Evolutionary conservation across 1,140 invertebrate species (phyloP), one percentile per base, ranked within the genome.

Genomic region (Sminthurides bifidus): DNA sequence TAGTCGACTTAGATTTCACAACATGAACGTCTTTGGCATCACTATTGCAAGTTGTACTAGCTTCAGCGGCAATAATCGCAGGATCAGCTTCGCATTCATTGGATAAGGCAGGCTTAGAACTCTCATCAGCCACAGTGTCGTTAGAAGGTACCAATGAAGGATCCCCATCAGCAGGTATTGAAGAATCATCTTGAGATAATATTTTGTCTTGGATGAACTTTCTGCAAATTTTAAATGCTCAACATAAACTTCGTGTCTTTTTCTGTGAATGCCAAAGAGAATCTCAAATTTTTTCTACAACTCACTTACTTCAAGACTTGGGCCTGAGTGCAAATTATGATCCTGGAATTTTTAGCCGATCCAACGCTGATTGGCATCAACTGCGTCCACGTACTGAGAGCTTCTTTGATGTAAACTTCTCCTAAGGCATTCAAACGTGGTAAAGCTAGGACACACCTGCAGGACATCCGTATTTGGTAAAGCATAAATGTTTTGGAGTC

Each of bases 291-390:
- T 12, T 12, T 12, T 17, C 17, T 15, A 6, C n/a, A 19, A 43
- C 24, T 14, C 24, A 10, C 41, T 19, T 43, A 43, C 41, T 43
- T 15, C 24, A 43, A 43, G 10, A 43, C 24, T 19, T 43, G 41
- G 21, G n/a, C 41, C 21, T 43, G 41, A 19, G 41, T 43, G 21
- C 41, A 43, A 43, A 43, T 43, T 15, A 43, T 23, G n/a, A 43
- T 15, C 8, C 41, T 15, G 6, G 41, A 23, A 6, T 6, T 10
- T 15, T 43, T 23, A 6, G 41, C 15, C 8, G n/a, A 23, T 14
- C 41, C 41, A 6, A 43, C 41, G 24, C 24, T 19, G 24, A 43
- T 19, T 19, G n/a, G 41, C 6, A 43, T 19, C 10, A 43, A 21
- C 21, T 43, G 41, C 17, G n/a, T 43, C 10, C 10, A 43, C n/a